Evolutionary conservation across 2,888 invertebrate genomes (phyloP).

Genomic region (Seladonia tumulorum): DNA sequence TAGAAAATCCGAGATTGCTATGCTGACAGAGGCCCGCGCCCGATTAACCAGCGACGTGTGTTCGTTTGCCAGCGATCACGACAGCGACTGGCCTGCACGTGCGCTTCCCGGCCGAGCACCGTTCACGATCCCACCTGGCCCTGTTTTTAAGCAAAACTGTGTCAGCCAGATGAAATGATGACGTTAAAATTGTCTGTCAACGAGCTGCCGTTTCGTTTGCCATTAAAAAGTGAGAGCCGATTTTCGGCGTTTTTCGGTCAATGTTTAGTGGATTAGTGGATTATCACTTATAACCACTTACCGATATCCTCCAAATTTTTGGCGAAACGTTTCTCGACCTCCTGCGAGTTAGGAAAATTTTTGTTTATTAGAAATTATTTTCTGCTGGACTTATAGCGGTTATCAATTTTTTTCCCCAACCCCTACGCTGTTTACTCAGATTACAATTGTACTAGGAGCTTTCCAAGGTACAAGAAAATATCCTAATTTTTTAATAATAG

Average conservation of each 20-base stretch:
- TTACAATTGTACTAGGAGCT: too few relatives aligned
- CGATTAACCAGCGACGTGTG: slow-evolving; percentile 52
- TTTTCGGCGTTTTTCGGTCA: not conserved
- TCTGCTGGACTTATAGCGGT: too few relatives aligned
- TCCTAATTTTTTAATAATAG: too few relatives aligned
- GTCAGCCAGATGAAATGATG: slow-evolving; percentile 23
- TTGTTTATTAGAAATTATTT: too few relatives aligned
- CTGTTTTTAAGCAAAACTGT: slow-evolving; percentile 36
- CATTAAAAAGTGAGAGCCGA: not conserved
- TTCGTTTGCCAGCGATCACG: slow-evolving; percentile 41
- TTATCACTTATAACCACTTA: too few relatives aligned
- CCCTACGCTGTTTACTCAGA: too few relatives aligned
- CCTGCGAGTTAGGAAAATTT: too few relatives aligned
- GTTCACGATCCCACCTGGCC: slow-evolving; percentile 42
- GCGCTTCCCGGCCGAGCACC: slow-evolving; percentile 14
- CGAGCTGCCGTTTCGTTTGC: not conserved
- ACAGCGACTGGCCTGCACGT: slow-evolving; percentile 32
- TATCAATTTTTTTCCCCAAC: too few relatives aligned
- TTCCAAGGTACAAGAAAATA: too few relatives aligned
- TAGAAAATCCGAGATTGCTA: slow-evolving; percentile 54
- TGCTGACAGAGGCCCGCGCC: slow-evolving; percentile 52
- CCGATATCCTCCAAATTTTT: too few relatives aligned
- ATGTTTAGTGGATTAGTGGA: too few relatives aligned
- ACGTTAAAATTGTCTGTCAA: slow-evolving; percentile 27
- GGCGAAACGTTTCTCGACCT: too few relatives aligned